phyloP scores from a whole-genome alignment of 2,888 invertebrate species.

The Hydrotaea diabolus region DNA sequence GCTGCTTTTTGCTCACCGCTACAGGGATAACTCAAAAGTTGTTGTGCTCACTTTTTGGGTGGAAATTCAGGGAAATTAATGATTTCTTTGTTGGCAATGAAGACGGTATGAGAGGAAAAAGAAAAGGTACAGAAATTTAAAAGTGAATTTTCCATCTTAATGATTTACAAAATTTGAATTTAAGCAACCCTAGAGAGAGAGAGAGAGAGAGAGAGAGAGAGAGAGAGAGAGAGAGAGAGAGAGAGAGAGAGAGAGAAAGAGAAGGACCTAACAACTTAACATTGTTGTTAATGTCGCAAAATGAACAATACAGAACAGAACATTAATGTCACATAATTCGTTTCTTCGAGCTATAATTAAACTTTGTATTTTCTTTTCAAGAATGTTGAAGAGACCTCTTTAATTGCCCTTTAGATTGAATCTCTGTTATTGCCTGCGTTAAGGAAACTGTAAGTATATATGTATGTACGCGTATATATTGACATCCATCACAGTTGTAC shows the following conservation, averaged over 20 bases:
- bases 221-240: too few species aligned
- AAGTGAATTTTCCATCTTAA: slow-evolving; percentile 20
- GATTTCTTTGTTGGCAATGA: slow-evolving; percentile 37
- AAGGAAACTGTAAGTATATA: too few species aligned
- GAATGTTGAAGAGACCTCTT: slow-evolving; percentile 34
- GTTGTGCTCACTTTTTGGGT: slow-evolving; percentile 14
- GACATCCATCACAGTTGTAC: neutral
- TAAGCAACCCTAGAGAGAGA: slow-evolving; percentile 1
- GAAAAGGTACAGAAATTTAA: too few species aligned
- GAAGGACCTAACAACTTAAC: slow-evolving; percentile 38
- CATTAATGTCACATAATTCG: slow-evolving; percentile 45
- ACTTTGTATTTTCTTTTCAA: slow-evolving; percentile 35
- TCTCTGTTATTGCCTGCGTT: neutral
- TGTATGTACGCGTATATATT: neutral
- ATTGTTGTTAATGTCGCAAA: slow-evolving; percentile 27
- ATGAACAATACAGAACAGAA: slow-evolving; percentile 26
- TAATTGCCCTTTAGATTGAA: slow-evolving; percentile 53
- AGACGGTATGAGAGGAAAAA: neutral
- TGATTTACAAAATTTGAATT: slow-evolving; percentile 45
- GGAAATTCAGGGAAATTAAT: slow-evolving; percentile 46
- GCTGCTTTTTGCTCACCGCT: neutral
- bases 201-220: too few species aligned
- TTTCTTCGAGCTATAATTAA: slow-evolving; percentile 50
- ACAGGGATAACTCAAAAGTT: slow-evolving; percentile 39
- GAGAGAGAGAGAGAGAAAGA: too few species aligned